Evolutionary conservation across 2,113 vertebrate genomes (phyloP), one percentile per base, ranked within the genome.

Genomic region (Andinoacara biseriatus): DNA sequence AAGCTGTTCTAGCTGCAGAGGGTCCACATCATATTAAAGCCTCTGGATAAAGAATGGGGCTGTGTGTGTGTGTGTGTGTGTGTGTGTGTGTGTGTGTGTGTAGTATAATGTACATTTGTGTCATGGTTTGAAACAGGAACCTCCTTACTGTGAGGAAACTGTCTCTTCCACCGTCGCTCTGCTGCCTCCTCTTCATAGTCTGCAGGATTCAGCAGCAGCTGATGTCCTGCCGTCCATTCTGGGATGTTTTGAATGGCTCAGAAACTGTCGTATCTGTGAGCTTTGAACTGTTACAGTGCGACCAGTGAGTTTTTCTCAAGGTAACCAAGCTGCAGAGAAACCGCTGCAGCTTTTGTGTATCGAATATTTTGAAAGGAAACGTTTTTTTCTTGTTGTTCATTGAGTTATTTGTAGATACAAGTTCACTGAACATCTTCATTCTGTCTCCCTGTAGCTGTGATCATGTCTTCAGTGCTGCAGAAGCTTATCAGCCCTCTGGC

Each of bases 391-490:
- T 31, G 9, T 29, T 69, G 52, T 69, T 69, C 49, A 72, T 52
- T 29, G 52, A 46, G 22, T 20, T 24, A 69, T 20, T 69, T 46
- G 5, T 46, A 49, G 24, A 49, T 20, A 7, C 15, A 69, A 49
- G 40, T 69, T 69, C 40, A 69, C 65, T 49, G 43, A 7, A 69
- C 29, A 18, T 56, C 2, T 1, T 61, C 18, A 26, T 15, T 22
- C 2, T 81, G 40, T 84, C 24, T 72, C 54, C 58, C 62, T 82
- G 5, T 87, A 93, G 94, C 84, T 93, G 52, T 18, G 24, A 91
- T 82, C 86, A 99, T 99, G 98, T 96, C 98, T 2, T 97, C 96
- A 3, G 94, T 99, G 7, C 94, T 97, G 85, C 95, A 99, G 80
- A 97, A 98, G 84, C 95, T 99, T 80, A 96, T 99, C 54, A 96